A percentile compares a stretch with the other conserved stretches of the same genome.
Evolutionary conservation across 2,888 invertebrate species (phyloP).

Genomic region (Synergus gifuensis): DNA sequence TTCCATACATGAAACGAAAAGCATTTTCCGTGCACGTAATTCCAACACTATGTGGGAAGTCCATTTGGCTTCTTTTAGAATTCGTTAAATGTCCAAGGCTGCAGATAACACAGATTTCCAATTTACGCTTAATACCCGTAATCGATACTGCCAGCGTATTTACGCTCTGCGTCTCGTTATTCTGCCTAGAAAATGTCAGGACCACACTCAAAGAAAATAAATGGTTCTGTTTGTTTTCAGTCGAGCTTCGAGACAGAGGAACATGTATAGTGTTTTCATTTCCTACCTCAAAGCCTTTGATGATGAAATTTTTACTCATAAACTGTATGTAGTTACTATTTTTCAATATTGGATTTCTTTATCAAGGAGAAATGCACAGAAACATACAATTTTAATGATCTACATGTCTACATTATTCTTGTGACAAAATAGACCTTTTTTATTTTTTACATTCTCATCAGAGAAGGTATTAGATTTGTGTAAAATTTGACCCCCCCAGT

Average conservation of each 20-base stretch:
- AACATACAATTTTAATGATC: not conserved
- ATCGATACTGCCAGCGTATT: conserved; percentile 30
- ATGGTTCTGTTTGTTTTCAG: conserved; percentile 40
- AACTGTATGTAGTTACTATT: conserved; percentile 10
- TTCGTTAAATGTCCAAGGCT: conserved; percentile 17
- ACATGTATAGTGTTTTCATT: conserved; percentile 31
- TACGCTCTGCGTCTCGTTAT: conserved; percentile 36
- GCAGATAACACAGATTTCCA: conserved; percentile 19
- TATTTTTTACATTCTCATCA: too few relatives aligned
- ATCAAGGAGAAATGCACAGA: not conserved
- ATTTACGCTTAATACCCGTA: conserved; percentile 34
- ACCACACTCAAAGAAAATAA: conserved; percentile 40
- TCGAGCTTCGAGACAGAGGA: conserved; percentile 18
- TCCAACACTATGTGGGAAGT: not conserved
- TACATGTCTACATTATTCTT: not conserved
- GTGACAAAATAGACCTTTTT: too few relatives aligned
- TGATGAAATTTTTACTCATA: conserved; percentile 7
- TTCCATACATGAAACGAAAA: not conserved
- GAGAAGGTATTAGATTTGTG: too few relatives aligned
- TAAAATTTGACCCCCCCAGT: too few relatives aligned
- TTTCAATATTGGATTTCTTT: conserved; percentile 12
- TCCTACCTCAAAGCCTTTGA: conserved; percentile 30
- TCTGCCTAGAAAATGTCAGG: conserved; percentile 30
- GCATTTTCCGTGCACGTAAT: not conserved
- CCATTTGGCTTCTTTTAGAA: conserved; percentile 31